A percentile compares a stretch with the other conserved stretches of the same genome.
Evolutionary conservation across 2,113 vertebrate genomes (phyloP).

Genomic region (Dromaius novaehollandiae): DNA sequence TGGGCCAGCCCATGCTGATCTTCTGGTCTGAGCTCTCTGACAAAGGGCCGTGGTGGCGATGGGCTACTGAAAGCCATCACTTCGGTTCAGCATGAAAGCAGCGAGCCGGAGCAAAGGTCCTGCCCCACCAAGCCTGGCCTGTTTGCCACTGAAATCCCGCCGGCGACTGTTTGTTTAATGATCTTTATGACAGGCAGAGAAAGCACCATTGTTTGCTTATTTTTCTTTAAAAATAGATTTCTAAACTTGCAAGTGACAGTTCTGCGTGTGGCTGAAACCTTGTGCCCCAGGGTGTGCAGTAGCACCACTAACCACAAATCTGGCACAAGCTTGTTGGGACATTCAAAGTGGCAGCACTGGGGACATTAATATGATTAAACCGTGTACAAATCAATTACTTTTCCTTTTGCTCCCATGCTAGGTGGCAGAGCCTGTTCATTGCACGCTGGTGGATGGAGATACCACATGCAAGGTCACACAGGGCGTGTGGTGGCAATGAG

Average conservation of each 20-base stretch:
- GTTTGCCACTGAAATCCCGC: neutral
- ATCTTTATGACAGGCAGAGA: slow-evolving; percentile 31
- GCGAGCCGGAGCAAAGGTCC: slow-evolving; percentile 27
- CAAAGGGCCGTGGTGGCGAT: accelerated
- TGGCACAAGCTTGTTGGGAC: neutral
- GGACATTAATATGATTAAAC: slow-evolving; percentile 18
- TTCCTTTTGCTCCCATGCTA: slow-evolving; percentile 19
- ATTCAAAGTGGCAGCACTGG: neutral
- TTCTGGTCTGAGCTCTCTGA: neutral
- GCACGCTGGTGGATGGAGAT: neutral
- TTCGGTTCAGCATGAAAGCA: neutral
- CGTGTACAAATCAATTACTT: slow-evolving; percentile 29
- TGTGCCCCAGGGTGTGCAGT: neutral
- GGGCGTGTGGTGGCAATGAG: accelerated
- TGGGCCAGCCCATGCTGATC: neutral
- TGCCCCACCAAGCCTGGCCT: neutral
- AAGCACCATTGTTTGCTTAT: slow-evolving; percentile 29
- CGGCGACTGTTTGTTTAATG: slow-evolving; percentile 23
- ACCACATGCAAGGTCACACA: accelerated
- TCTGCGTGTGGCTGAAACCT: neutral
- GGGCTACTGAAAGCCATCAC: neutral
- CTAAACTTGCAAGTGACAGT: slow-evolving; percentile 45
- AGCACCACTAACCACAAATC: neutral
- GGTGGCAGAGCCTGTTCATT: neutral
- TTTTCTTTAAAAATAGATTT: slow-evolving; percentile 59